A percentile compares a stretch with the other conserved stretches of the same genome.
Evolutionary conservation across 2,888 invertebrate species (phyloP).

Genomic region (Patella caerulea): DNA sequence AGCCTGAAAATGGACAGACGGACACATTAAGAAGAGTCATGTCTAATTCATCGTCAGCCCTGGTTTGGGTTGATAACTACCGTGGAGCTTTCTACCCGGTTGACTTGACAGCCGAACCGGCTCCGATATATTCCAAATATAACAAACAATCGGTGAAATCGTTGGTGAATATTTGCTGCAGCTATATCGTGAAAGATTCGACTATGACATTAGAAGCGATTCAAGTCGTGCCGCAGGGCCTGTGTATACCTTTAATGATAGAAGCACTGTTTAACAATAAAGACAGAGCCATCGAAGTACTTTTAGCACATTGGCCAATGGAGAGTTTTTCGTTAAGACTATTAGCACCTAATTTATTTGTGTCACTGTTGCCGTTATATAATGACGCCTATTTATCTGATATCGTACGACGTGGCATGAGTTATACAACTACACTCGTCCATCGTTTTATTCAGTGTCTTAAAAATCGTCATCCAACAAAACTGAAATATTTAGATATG

Average conservation of each 20-base stretch:
- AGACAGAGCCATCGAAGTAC: conserved; percentile 61
- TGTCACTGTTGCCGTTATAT: conserved; percentile 53
- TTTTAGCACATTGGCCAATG: conserved; percentile 62
- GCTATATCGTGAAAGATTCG: conserved; percentile 58
- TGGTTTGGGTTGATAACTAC: conserved; percentile 57
- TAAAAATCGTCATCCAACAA: conserved; percentile 58
- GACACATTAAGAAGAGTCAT: neutral
- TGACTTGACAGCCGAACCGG: conserved; percentile 42
- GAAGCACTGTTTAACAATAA: conserved; percentile 56
- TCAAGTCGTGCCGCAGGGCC: conserved; percentile 30
- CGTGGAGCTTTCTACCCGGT: conserved; percentile 60
- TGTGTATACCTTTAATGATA: conserved; percentile 31
- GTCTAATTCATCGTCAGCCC: conserved; percentile 4
- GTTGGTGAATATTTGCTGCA: conserved; percentile 55
- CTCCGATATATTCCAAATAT: conserved; percentile 10
- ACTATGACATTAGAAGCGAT: conserved; percentile 48
- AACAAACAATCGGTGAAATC: conserved; percentile 36
- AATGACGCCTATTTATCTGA: conserved; percentile 50
- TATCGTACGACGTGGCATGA: conserved; percentile 56
- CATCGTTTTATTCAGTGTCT: conserved; percentile 66
- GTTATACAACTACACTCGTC: conserved; percentile 65
- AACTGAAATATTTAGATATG: conserved; percentile 62
- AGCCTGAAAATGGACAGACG: no score
- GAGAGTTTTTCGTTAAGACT: conserved; percentile 52
- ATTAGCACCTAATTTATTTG: conserved; percentile 60